These are phyloP conservation scores for Penaeus monodon DNA, from an alignment of 2,888 invertebrate genomes.

Conservation along the genomic window DNA sequence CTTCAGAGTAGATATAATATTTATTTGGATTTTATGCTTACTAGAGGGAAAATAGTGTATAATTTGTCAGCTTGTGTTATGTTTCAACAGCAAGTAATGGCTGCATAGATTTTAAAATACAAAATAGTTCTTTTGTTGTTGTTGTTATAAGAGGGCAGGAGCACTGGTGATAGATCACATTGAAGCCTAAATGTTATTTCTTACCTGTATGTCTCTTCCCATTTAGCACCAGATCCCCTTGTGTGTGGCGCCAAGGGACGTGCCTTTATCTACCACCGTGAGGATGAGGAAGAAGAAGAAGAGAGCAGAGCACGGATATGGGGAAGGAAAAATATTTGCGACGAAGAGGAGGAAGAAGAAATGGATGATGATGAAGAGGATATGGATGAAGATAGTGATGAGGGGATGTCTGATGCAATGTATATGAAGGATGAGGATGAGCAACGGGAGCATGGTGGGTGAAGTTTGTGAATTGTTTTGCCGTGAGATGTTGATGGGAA, in stretches of 20 bases:
- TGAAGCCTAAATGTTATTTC: background rate
- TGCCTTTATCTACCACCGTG: background rate
- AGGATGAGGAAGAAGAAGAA: background rate
- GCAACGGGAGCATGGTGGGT: slow-evolving; percentile 19
- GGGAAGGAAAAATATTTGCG: background rate
- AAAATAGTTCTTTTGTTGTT: no score
- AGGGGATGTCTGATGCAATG: background rate
- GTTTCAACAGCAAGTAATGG: no score
- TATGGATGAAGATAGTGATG: slow-evolving; percentile 29
- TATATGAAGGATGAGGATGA: slow-evolving; percentile 46
- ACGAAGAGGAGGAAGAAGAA: slow-evolving; percentile 13
- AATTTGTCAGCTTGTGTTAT: no score
- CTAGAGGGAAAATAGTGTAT: no score
- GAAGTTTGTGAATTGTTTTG: no score
- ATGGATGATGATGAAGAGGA: slow-evolving; percentile 16
- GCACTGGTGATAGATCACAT: background rate
- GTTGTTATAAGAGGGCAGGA: no score
- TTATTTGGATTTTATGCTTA: no score
- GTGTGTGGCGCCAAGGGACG: slow-evolving; percentile 25
- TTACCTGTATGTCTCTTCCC: background rate
- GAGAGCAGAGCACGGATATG: slow-evolving; percentile 2
- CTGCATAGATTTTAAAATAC: no score
- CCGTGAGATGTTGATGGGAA: no score
- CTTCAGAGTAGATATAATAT: no score
- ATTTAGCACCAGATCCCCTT: slow-evolving; percentile 19